These are phyloP conservation scores for Scaptomyza reducta DNA, from an alignment of 2,888 invertebrate species.

Conservation along the genomic window DNA sequence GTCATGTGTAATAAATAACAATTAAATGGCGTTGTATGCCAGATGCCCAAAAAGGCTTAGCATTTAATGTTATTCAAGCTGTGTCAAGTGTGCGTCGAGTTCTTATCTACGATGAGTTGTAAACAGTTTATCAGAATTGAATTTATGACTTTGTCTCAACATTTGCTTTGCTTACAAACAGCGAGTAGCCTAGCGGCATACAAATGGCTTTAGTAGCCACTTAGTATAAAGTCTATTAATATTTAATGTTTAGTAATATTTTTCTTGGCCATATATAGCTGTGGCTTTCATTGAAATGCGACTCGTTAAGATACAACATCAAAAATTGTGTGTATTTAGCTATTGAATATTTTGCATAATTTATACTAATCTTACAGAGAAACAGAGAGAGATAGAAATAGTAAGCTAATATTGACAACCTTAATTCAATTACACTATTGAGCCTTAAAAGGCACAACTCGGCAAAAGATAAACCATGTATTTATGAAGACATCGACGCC, in stretches of 20 bases:
- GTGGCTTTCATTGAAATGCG: slow-evolving; percentile 30
- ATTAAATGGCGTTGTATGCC: slow-evolving; percentile 56
- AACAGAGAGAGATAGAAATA: slow-evolving; percentile 1
- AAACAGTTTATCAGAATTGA: slow-evolving; percentile 48
- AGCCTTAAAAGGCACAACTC: slow-evolving; percentile 44
- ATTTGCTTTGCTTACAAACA: slow-evolving; percentile 15
- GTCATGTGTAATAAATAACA: slow-evolving; percentile 63
- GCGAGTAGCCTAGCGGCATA: slow-evolving; percentile 5
- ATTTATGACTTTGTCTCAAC: slow-evolving; percentile 48
- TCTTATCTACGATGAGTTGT: slow-evolving; percentile 26
- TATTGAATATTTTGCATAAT: slow-evolving; percentile 51
- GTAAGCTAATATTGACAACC: slow-evolving; percentile 36
- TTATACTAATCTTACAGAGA: slow-evolving; percentile 28
- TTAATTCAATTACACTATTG: slow-evolving; percentile 55
- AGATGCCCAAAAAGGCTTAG: slow-evolving; percentile 47
- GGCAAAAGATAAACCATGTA: slow-evolving; percentile 25
- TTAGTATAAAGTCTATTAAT: slow-evolving; percentile 30
- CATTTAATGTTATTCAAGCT: slow-evolving; percentile 3
- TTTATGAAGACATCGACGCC: slow-evolving; percentile 32
- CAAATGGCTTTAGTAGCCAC: slow-evolving; percentile 19
- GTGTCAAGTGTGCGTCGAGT: slow-evolving; percentile 10
- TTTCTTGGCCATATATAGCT: slow-evolving; percentile 41
- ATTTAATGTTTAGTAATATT: slow-evolving; percentile 16
- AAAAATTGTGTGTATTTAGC: slow-evolving; percentile 25
- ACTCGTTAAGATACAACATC: slow-evolving; percentile 24